These are phyloP conservation scores for Oceanodroma leucorhoa DNA, from an alignment of 2,797 vertebrate species.

Conservation along the genomic window DNA sequence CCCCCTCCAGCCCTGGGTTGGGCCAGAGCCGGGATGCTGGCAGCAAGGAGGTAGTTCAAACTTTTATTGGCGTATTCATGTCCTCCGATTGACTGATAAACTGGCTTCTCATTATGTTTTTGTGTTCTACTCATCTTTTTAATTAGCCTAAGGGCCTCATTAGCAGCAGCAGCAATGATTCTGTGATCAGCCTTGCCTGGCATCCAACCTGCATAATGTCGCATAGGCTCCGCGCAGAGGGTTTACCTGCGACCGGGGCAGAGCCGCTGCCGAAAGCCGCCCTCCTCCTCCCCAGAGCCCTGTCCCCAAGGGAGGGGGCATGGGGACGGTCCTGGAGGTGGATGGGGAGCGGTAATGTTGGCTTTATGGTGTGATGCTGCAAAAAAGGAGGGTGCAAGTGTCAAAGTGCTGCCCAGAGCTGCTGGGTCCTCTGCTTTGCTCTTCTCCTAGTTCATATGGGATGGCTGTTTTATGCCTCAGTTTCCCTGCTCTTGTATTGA, in stretches of 20 bases:
- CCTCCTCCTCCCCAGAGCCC: not conserved
- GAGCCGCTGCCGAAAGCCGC: not conserved
- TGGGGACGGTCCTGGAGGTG: not conserved
- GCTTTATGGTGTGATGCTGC: not conserved
- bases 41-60: slow-evolving; percentile 26
- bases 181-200: slow-evolving; percentile 65
- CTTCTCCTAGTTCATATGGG: fast-evolving
- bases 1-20: not conserved
- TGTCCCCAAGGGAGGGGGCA: fast-evolving
- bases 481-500: not conserved
- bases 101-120: slow-evolving; percentile 42
- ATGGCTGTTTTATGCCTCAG: not conserved
- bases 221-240: not conserved
- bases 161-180: slow-evolving; percentile 53
- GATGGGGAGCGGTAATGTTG: fast-evolving
- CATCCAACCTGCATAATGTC: slow-evolving; percentile 18
- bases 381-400: not conserved
- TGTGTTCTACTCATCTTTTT: slow-evolving; percentile 38
- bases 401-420: not conserved
- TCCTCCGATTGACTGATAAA: slow-evolving; percentile 50
- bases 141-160: slow-evolving; percentile 63
- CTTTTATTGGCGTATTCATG: slow-evolving; percentile 16
- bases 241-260: not conserved
- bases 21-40: not conserved
- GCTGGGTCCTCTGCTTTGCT: not conserved